Evolutionary conservation across 2,888 invertebrate genomes (phyloP).

Genomic region (Eumacrocentrus americanus): DNA sequence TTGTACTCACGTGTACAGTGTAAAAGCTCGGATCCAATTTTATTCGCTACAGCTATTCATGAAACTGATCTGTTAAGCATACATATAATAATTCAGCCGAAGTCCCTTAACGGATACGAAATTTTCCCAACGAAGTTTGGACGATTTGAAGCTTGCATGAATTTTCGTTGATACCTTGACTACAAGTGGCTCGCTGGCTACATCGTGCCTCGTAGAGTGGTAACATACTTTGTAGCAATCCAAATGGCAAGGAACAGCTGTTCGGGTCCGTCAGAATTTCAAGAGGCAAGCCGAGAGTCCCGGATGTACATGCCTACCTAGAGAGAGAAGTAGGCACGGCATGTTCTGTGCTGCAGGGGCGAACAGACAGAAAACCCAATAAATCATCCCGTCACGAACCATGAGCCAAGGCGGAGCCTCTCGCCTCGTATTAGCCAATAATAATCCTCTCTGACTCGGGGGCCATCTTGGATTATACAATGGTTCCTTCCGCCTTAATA

Average conservation of each 20-base stretch:
- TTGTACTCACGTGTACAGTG: too few relatives aligned
- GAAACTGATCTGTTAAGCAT: too few relatives aligned
- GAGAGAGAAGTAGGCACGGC: constrained; percentile 46
- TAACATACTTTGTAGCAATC: constrained; percentile 10
- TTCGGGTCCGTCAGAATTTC: constrained; percentile 38
- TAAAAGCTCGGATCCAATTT: too few relatives aligned
- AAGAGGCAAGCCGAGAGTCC: constrained; percentile 33
- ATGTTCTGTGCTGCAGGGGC: constrained; percentile 58
- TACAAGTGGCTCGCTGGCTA: not conserved
- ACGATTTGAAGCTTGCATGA: not conserved
- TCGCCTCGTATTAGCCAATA: constrained; percentile 68
- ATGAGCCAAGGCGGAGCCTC: constrained; percentile 67
- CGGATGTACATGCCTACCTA: constrained; percentile 33
- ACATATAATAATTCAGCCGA: not conserved
- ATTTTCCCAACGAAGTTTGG: not conserved
- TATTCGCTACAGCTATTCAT: too few relatives aligned
- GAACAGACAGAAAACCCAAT: constrained; percentile 65
- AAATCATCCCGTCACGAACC: constrained; percentile 67
- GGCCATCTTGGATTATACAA: constrained; percentile 67
- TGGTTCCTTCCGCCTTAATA: constrained; percentile 61
- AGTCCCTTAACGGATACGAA: not conserved
- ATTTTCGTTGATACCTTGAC: too few relatives aligned
- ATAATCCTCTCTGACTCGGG: constrained; percentile 65
- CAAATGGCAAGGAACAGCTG: constrained; percentile 37
- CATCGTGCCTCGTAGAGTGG: not conserved